These are phyloP conservation scores for Muscicapa adusta DNA, from an alignment of 2,113 vertebrate species.

Conservation along the genomic window DNA sequence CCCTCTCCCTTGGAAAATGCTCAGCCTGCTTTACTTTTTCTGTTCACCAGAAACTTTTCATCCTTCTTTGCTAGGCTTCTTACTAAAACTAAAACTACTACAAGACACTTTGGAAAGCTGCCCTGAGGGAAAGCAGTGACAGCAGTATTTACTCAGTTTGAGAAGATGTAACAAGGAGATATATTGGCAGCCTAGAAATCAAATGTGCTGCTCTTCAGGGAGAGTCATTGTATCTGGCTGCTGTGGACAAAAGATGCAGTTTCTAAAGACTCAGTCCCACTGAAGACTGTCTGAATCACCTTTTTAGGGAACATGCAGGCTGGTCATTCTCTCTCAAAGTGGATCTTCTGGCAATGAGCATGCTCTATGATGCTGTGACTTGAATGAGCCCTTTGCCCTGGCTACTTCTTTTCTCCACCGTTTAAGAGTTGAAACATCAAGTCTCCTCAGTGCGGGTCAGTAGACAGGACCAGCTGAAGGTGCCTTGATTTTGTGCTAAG, in stretches of 20 bases:
- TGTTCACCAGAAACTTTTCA: not conserved
- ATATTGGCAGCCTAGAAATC: not conserved
- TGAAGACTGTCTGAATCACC: not conserved
- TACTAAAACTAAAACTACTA: not conserved
- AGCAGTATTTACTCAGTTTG: not conserved
- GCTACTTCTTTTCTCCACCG: fast-evolving
- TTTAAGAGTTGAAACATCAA: not conserved
- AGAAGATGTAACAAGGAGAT: not conserved
- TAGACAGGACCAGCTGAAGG: not conserved
- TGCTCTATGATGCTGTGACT: not conserved
- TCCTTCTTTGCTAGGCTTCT: not conserved
- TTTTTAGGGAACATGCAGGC: not conserved
- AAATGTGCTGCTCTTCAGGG: not conserved
- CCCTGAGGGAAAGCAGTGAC: not conserved
- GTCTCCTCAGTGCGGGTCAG: not conserved
- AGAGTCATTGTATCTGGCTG: not conserved
- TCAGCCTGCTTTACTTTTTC: not conserved
- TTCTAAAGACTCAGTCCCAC: not conserved
- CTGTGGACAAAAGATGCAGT: not conserved
- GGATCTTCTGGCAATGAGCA: not conserved
- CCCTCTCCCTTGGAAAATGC: not conserved
- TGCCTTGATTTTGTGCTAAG: not conserved
- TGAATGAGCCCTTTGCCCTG: not conserved
- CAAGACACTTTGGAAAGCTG: not conserved
- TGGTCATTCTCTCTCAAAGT: not conserved